Conservation (phyloP, 2,797 vertebrate genomes). For the Serranus cabrilla region DNA sequence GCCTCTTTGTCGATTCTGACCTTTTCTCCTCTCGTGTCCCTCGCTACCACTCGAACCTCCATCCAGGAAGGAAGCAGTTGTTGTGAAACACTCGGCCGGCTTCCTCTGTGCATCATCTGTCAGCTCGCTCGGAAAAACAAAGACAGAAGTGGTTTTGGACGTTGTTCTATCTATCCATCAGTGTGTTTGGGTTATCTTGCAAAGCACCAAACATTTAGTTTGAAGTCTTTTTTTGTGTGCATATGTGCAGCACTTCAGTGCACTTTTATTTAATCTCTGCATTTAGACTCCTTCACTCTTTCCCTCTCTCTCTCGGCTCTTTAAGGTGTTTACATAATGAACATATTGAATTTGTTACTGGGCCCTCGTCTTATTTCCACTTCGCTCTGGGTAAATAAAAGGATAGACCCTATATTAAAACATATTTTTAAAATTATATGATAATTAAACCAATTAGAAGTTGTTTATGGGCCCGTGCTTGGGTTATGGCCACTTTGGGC, state of each 20-base stretch:
- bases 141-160: slow-evolving; percentile 38
- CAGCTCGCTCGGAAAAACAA: slow-evolving; percentile 55
- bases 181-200: slow-evolving; percentile 49
- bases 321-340: slow-evolving; percentile 86
- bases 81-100: slow-evolving; percentile 72
- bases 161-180: slow-evolving; percentile 51
- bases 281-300: slow-evolving; percentile 52
- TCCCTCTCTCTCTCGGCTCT: slow-evolving; percentile 45
- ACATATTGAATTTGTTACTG: slow-evolving; percentile 87
- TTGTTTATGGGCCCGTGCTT: slow-evolving; percentile 82
- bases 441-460: slow-evolving; percentile 87
- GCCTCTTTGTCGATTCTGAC: slow-evolving; percentile 73
- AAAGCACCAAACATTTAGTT: slow-evolving; percentile 45
- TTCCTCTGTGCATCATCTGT: slow-evolving; percentile 67
- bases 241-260: slow-evolving; percentile 35
- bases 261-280: slow-evolving; percentile 49
- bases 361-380: slow-evolving; percentile 80
- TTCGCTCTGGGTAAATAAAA: slow-evolving; percentile 84
- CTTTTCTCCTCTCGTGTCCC: slow-evolving; percentile 59
- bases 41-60: slow-evolving; percentile 38
- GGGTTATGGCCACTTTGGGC: slow-evolving; percentile 82
- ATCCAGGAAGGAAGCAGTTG: slow-evolving; percentile 79
- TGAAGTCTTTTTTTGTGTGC: slow-evolving; percentile 36
- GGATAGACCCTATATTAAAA: slow-evolving; percentile 86
- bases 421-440: slow-evolving; percentile 85